Base-by-base conservation (phyloP, 2,113 vertebrate genomes). In the Periophthalmodon schlosseri region DNA sequence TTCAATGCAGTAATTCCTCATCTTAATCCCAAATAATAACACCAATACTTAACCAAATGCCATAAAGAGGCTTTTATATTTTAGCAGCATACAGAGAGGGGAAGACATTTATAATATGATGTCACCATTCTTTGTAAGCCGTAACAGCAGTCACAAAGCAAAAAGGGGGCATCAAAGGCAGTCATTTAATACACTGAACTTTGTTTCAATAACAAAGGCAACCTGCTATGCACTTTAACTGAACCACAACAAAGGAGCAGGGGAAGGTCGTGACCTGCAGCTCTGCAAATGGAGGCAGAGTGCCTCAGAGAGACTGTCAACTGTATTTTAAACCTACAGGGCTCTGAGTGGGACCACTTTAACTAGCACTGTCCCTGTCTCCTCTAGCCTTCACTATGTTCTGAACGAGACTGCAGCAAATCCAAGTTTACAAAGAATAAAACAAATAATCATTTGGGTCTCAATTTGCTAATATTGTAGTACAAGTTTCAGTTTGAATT, bases 161-260 rank as follows among this genome's bases (percentile, higher is more conserved):
- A 76, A 82, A 65, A 77, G 75, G 82, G 78, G 83, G 79, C 89
- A 90, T 92, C 89, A 93, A 91, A 91, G 88, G 77, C 79, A 75
- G 87, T 72, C 79, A 83, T 85, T 91, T 90, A 86, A 86, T 86
- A 82, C 79, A 73, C 69, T 86, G 78, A 89, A 91, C 89, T 90
- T 87, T 90, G 92, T 87, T 91, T 87, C 84, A 90, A 84, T 87
- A 92, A 92, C 91, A 92, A 93, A 91, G 83, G 82, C 89, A 91
- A 93, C 91, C 91, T 92, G 89, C 88, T 85, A 84, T 91, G 87
- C 84, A 91, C 91, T 91, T 82, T 72, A 79, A 71, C 83, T 90
- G 86, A 92, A 93, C 93, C 92, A 93, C 93, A 93, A 93, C 91
- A 94, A 91, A 92, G 87, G 75, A 72, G 54, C 78, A 74, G 18